A percentile compares a stretch with the other conserved stretches of the same genome.
Evolutionary conservation across 2,888 invertebrate species (phyloP).

Genomic region (Blomia tropicalis): DNA sequence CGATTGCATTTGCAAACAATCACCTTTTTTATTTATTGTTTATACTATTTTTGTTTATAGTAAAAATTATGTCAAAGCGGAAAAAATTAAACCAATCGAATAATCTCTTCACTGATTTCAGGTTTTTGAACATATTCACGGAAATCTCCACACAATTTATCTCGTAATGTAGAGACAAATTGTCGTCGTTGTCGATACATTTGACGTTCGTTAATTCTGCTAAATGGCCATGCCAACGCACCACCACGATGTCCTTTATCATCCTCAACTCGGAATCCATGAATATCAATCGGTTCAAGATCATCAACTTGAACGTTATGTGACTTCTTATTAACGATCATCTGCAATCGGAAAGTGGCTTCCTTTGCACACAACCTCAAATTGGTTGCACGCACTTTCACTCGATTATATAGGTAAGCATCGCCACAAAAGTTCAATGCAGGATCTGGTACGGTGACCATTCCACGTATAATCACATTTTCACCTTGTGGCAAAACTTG

Average conservation of each 20-base stretch:
- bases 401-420: constrained; percentile 1
- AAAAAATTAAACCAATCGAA: neutral
- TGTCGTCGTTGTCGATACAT: neutral
- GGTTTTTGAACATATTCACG: neutral
- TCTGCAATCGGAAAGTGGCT: neutral
- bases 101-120: neutral
- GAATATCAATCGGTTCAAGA: neutral
- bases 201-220: neutral
- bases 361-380: neutral
- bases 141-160: constrained; percentile 3
- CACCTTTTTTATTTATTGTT: no score
- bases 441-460: neutral
- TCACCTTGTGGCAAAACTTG: neutral
- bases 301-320: neutral
- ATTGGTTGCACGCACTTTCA: neutral
- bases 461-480: constrained; percentile 1
- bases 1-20: no score
- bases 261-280: constrained; percentile 3
- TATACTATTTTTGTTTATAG: no score
- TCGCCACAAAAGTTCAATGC: neutral
- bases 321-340: neutral
- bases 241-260: neutral
- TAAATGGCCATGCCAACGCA: constrained; percentile 6
- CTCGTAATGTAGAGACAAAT: neutral
- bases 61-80: no score